Evolutionary conservation across 2,797 vertebrate species (phyloP), one percentile per base, ranked within the genome.

Genomic region (Macroramphosus scolopax): DNA sequence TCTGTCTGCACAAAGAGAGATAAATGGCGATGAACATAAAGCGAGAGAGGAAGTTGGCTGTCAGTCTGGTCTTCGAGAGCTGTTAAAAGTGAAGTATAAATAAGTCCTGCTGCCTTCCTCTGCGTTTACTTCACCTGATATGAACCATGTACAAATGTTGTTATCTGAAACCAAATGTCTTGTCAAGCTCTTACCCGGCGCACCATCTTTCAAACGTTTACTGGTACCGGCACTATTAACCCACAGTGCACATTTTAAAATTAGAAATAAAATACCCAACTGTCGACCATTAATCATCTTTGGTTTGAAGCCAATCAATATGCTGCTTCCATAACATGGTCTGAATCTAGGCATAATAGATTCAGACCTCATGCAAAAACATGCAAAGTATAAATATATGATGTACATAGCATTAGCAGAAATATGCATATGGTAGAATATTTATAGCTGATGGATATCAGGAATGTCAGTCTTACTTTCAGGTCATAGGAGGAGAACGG

Each of bases 401-500:
- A 56, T 59, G 32, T 36, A 32, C 34, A 67, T 48, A 34, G 5
- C 17, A 51, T 58, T 29, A 55, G 14, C 18, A 46, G 13, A 63
- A 59, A 56, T 58, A 48, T 62, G 49, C 51, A 62, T 63, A 57
- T 51, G 26, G 62, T 28, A 37, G 20, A 74, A 72, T 69, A 72
- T 78, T 42, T 13, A 64, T 64, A n/a, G 46, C 46, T 28, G 25
- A 51, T 51, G 2, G 11, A 8, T 22, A 41, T 10, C 62, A 40
- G 48, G 35, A 53, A 43, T 13, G 26, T 46, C 36, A 44, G 18
- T 5, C 76, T 53, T 91, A 97, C 96, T 91, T 97, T 97, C 62
- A 92, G 89, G 78, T 93, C 93, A 9, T 91, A 89, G 22, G 89
- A 88, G 51, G 91, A 90, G 63, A 87, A 92, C 0, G 88, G 88